These are phyloP conservation scores for Zaprionus inermis DNA, from an alignment of 1,140 invertebrate genomes.

Conservation along the genomic window DNA sequence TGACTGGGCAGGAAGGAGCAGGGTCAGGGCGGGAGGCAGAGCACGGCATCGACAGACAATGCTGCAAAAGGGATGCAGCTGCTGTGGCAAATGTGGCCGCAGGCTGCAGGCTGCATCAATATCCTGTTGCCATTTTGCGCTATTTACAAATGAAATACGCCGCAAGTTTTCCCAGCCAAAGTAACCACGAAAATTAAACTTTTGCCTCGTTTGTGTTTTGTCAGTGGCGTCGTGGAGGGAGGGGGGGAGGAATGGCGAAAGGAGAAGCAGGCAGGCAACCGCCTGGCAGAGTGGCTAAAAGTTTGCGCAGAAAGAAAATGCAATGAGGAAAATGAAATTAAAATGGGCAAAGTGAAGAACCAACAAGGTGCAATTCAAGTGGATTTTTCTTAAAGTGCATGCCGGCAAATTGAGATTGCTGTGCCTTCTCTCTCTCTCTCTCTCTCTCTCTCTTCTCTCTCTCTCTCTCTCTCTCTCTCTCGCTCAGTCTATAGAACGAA, in stretches of 20 bases:
- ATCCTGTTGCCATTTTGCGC: slow-evolving; percentile 70
- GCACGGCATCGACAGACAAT: slow-evolving; percentile 63
- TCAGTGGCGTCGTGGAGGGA: no score
- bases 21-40: no score
- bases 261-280: neutral
- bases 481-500: neutral
- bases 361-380: slow-evolving; percentile 47
- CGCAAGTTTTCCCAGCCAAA: slow-evolving; percentile 67
- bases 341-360: slow-evolving; percentile 48
- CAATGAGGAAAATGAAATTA: slow-evolving; percentile 57
- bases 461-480: neutral
- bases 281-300: slow-evolving; percentile 23
- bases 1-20: no score
- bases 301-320: slow-evolving; percentile 51
- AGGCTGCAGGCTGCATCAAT: slow-evolving; percentile 61
- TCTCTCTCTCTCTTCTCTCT: neutral
- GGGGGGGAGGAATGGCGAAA: no score
- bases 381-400: slow-evolving; percentile 36
- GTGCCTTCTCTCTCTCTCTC: neutral
- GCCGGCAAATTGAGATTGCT: slow-evolving; percentile 18
- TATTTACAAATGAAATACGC: slow-evolving; percentile 74
- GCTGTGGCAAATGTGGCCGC: slow-evolving; percentile 26
- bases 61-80: slow-evolving; percentile 54
- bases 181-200: slow-evolving; percentile 72
- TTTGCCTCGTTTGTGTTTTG: slow-evolving; percentile 65